These are phyloP conservation scores for Callinectes sapidus DNA, from an alignment of 2,888 invertebrate genomes.

Conservation along the genomic window DNA sequence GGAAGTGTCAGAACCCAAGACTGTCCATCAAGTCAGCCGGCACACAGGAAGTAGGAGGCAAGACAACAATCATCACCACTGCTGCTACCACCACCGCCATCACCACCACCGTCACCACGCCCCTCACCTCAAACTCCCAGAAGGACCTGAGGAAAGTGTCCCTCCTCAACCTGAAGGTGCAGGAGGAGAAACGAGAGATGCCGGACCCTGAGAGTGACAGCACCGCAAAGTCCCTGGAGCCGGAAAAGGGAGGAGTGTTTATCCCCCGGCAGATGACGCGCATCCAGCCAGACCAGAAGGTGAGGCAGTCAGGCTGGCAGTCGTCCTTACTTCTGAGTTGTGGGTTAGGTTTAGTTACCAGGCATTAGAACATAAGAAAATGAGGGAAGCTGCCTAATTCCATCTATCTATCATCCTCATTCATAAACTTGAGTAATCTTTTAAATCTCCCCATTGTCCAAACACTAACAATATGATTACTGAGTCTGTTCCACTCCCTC, in stretches of 20 bases:
- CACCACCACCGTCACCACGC: background rate
- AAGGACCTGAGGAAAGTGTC: constrained; percentile 43
- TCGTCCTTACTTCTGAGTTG: background rate
- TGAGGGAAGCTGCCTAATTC: too few relatives aligned
- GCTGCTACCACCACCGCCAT: background rate
- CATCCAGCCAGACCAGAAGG: constrained; percentile 59
- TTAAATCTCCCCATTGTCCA: too few relatives aligned
- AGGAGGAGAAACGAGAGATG: background rate
- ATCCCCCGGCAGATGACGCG: constrained; percentile 60
- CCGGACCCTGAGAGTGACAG: background rate
- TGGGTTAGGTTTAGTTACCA: too few relatives aligned
- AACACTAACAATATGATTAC: too few relatives aligned
- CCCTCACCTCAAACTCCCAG: background rate
- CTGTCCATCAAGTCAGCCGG: constrained; percentile 55
- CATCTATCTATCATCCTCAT: too few relatives aligned
- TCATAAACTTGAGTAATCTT: too few relatives aligned
- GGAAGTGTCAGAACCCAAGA: constrained; percentile 69
- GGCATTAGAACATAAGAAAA: too few relatives aligned
- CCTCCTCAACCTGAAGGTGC: constrained; percentile 32
- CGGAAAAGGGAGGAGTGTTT: constrained; percentile 54
- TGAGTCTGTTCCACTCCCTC: too few relatives aligned
- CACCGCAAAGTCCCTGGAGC: background rate
- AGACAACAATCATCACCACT: background rate
- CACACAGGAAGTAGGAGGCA: constrained; percentile 15
- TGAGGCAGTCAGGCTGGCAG: background rate